Evolutionary conservation across 1,140 invertebrate genomes (phyloP), one percentile per base, ranked within the genome.

Genomic region (Physella acuta): DNA sequence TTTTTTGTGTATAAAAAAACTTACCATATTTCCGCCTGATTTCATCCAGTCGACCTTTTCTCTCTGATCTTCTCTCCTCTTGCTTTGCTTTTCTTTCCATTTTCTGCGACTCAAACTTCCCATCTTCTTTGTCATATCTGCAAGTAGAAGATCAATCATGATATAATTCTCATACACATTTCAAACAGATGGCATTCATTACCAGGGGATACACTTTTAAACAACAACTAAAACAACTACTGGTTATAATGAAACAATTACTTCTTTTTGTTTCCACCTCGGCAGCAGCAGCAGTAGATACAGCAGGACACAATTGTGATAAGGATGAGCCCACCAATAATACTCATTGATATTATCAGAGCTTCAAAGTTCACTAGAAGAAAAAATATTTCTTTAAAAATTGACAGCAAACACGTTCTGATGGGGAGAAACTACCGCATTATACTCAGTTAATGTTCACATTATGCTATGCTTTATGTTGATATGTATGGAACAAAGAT

Each of bases 11-110:
- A 8, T 55, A 55, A 55, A 44, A 33, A 37, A 59, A 63, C 78
- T 64, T 68, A 79, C 79, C 79, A 72, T 81, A 81, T 77, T 81
- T 81, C 34, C 68, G 74, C 53, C 78, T 76, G 62, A 81, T 81
- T 55, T 81, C 78, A 77, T 81, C 78, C 52, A 76, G 74, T 33
- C 73, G 75, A 16, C 65, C 73, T 53, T 77, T 76, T 53, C 79
- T 74, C 33, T 79, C 78, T 36, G 72, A 63, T 69, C 70, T 75
- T 55, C 79, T 76, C 49, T 76, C 79, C 52, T 74, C 68, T 33
- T 71, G 53, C 24, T 72, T 75, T 28, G 70, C 71, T 56, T 78
- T 78, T 68, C 78, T 74, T 20, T 81, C 79, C 58, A 67, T 58
- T 70, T 75, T 81, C 67, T 78, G 76, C 60, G 71, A 72, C 20